phyloP scores from a whole-genome alignment of 2,888 invertebrate species.

The Euplagia quadripunctaria region DNA sequence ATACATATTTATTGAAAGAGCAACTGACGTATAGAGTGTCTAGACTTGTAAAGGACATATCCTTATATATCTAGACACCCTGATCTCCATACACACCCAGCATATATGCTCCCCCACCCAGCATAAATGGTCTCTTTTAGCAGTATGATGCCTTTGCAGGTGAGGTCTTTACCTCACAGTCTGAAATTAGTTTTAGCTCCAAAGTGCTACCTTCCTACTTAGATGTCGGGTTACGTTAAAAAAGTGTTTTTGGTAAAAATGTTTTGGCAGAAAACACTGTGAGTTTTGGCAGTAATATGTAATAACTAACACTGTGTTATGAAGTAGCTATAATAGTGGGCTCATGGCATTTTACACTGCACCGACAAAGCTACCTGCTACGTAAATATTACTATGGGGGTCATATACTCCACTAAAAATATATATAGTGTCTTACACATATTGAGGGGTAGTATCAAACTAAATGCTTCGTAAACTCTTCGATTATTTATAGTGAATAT shows the following conservation, averaged over 20 bases:
- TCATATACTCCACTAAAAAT: too few relatives aligned
- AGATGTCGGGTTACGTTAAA: neutral
- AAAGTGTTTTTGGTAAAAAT: neutral
- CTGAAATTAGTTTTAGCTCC: neutral
- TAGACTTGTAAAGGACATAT: neutral
- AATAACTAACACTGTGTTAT: slow-evolving; percentile 59
- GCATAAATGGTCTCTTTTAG: too few relatives aligned
- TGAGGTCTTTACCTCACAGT: neutral
- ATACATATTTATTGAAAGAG: too few relatives aligned
- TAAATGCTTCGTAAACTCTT: neutral
- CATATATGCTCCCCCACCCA: too few relatives aligned
- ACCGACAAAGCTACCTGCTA: slow-evolving; percentile 54
- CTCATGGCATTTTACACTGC: slow-evolving; percentile 60
- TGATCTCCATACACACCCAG: too few relatives aligned
- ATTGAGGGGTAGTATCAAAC: neutral
- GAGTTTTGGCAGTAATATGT: slow-evolving; percentile 57
- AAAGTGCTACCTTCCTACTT: neutral
- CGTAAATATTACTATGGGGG: slow-evolving; percentile 27
- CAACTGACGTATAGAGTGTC: too few relatives aligned
- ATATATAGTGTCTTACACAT: neutral
- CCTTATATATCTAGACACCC: neutral
- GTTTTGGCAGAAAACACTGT: slow-evolving; percentile 7
- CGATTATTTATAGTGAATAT: neutral
- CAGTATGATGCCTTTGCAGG: neutral
- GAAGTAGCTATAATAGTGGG: slow-evolving; percentile 54